Conservation (phyloP, 2,113 vertebrate species). For the Apeltes quadracus region DNA sequence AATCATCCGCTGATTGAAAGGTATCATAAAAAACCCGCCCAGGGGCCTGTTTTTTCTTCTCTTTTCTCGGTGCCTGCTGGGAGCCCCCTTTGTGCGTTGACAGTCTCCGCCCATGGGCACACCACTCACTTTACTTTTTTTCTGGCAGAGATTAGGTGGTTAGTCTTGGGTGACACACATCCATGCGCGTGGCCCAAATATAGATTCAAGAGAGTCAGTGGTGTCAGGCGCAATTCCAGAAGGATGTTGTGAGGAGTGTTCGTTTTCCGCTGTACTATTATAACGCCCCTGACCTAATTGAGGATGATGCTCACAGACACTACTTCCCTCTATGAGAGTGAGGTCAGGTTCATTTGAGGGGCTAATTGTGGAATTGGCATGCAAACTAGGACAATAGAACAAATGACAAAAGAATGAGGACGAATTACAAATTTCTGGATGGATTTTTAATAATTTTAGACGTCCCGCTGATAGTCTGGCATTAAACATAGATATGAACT, state of each 20-base stretch:
- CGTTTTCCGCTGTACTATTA: constrained; percentile 67
- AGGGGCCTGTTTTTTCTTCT: constrained; percentile 56
- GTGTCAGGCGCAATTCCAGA: constrained; percentile 77
- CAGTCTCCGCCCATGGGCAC: constrained; percentile 72
- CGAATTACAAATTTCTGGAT: constrained; percentile 68
- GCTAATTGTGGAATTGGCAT: constrained; percentile 73
- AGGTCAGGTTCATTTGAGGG: constrained; percentile 77
- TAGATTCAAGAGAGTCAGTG: constrained; percentile 75
- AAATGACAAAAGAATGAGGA: constrained; percentile 67
- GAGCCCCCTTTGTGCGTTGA: constrained; percentile 70
- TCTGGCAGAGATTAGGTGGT: constrained; percentile 48
- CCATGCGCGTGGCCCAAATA: constrained; percentile 78
- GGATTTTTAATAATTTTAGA: constrained; percentile 50
- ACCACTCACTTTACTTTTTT: constrained; percentile 55
- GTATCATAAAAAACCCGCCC: constrained; percentile 79
- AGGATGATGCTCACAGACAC: constrained; percentile 64
- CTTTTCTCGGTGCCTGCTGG: constrained; percentile 58
- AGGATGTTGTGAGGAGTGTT: constrained; percentile 72
- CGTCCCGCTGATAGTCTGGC: neutral
- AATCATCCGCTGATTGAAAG: constrained; percentile 80
- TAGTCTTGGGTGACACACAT: constrained; percentile 78
- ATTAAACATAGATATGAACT: neutral
- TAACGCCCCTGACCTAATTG: constrained; percentile 79
- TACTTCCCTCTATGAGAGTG: constrained; percentile 50
- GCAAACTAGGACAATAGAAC: constrained; percentile 74